Evolutionary conservation across 2,888 invertebrate genomes (phyloP).

Genomic region (Athetis lepigone): DNA sequence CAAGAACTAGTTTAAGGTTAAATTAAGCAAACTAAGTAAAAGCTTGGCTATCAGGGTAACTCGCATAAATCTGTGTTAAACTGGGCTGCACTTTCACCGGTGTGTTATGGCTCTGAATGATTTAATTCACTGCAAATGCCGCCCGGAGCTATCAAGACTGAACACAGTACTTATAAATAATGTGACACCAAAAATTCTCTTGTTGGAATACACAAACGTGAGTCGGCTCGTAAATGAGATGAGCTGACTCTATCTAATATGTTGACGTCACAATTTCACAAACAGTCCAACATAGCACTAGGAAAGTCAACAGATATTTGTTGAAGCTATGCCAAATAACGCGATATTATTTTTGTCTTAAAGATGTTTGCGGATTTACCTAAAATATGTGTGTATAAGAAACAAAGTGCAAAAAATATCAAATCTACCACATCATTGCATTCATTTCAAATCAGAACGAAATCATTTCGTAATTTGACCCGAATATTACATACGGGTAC

Average conservation of each 20-base stretch:
- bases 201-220: background rate
- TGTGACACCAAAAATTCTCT: conserved; percentile 5
- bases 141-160: conserved; percentile 21
- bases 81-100: conserved; percentile 62
- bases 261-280: too few species aligned
- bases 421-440: conserved; percentile 23
- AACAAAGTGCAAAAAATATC: too few species aligned
- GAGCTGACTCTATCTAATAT: background rate
- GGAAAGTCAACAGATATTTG: background rate
- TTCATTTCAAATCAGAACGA: conserved; percentile 34
- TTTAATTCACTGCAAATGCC: conserved; percentile 51
- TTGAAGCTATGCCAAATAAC: conserved; percentile 13
- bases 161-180: conserved; percentile 1
- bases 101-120: conserved; percentile 55
- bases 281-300: background rate
- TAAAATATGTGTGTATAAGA: too few species aligned
- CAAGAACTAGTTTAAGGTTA: conserved; percentile 53
- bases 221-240: background rate
- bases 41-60: conserved; percentile 29
- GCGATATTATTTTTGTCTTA: background rate
- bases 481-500: conserved; percentile 30
- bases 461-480: conserved; percentile 36
- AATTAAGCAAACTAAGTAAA: conserved; percentile 52
- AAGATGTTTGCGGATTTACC: too few species aligned
- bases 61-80: conserved; percentile 41